Evolutionary conservation across 1,140 invertebrate genomes (phyloP).

Genomic region (Rhynchophorus ferrugineus): DNA sequence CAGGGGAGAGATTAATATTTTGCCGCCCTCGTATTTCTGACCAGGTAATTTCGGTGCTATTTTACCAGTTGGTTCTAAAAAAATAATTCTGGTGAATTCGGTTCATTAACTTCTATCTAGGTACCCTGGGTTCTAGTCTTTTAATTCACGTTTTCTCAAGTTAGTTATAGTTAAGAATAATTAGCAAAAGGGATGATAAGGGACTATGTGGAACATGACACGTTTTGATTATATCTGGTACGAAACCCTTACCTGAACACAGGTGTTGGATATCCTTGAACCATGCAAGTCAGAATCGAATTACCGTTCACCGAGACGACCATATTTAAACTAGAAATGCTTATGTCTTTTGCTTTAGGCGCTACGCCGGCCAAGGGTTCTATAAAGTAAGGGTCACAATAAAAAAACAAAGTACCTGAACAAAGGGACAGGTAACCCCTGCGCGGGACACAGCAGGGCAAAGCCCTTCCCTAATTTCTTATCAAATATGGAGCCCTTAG

Average conservation of each 20-base stretch:
- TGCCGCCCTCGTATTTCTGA: constrained; percentile 52
- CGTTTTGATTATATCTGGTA: no score
- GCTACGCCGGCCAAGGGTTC: constrained; percentile 18
- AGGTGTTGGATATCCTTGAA: constrained; percentile 52
- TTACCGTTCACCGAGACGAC: neutral
- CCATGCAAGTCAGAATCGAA: constrained; percentile 36
- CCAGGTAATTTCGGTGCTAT: constrained; percentile 56
- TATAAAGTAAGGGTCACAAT: constrained; percentile 2
- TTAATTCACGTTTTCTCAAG: neutral
- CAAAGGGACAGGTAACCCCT: constrained; percentile 58
- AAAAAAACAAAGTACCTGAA: constrained; percentile 50
- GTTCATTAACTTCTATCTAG: neutral
- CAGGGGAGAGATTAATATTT: constrained; percentile 51
- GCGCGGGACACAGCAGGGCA: constrained; percentile 58
- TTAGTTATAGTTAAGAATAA: no score
- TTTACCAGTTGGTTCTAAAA: constrained; percentile 59
- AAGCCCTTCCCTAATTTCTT: constrained; percentile 33
- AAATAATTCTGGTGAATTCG: no score
- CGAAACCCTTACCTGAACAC: constrained; percentile 48
- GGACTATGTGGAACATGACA: no score
- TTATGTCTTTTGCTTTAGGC: constrained; percentile 21
- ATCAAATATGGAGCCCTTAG: constrained; percentile 42
- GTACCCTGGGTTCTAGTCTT: constrained; percentile 27
- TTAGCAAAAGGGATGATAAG: no score
- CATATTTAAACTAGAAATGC: constrained; percentile 18